Evolutionary conservation across 2,113 vertebrate species (phyloP), one percentile per base, ranked within the genome.

Genomic region (Leptosomus discolor): DNA sequence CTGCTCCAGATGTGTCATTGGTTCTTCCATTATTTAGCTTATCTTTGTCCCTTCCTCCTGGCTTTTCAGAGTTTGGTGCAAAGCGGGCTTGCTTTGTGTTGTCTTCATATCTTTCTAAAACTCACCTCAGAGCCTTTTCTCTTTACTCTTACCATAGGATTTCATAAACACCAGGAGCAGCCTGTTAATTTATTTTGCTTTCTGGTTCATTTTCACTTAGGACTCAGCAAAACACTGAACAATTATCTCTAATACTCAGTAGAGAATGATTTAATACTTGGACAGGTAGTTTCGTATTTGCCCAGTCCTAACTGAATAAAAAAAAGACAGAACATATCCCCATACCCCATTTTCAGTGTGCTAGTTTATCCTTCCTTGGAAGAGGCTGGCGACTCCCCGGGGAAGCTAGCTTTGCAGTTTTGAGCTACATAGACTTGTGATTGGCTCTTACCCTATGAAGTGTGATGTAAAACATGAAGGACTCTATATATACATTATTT

Each of bases 401-500:
- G 94, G 94, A 96, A 86, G 20, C 29, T 50, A 45, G 36, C 84
- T 94, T 95, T 94, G 73, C 86, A 74, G 61, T 95, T n/a, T 87
- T 71, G 61, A 96, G 80, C 80, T 85, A 65, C 53, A 41, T 23
- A 81, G 61, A 46, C 95, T 89, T 92, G 71, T 54, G 84, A 65
- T 73, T 97, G 83, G 53, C 86, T 96, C 68, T 97, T 94, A 90
- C 61, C 80, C 77, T 93, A 48, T 79, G 94, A 95, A 94, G 74
- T 85, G 45, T 73, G 36, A 65, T 91, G 79, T 90, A 85, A 91
- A 95, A 91, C 57, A 65, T 76, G 65, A 94, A 96, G 87, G 86
- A 73, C 45, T 92, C 65, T 18, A 8, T 21, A 39, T 92, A 95
- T 96, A 65, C 87, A 97, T 97, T 97, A 97, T 97, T 96, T 97